Evolutionary conservation across 2,113 vertebrate genomes (phyloP).

Genomic region (Larimichthys crocea): DNA sequence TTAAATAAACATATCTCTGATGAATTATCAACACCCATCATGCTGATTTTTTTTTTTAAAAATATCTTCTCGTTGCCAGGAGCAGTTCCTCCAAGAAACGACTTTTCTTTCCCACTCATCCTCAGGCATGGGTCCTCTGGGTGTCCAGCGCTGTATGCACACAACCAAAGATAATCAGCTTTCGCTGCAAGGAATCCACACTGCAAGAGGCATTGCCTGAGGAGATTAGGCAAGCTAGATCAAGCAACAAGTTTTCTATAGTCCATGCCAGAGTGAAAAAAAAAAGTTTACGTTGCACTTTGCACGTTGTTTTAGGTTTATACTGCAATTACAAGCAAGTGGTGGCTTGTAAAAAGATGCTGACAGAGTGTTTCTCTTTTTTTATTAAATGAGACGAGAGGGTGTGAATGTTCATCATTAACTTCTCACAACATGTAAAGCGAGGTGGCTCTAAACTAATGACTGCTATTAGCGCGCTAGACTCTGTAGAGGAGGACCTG

Average conservation of each 20-base stretch:
- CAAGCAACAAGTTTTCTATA: slow-evolving; percentile 1
- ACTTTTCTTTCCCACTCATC: slow-evolving; percentile 5
- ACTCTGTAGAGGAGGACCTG: no score
- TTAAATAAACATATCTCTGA: not conserved
- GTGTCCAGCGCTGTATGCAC: not conserved
- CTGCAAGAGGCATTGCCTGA: slow-evolving; percentile 15
- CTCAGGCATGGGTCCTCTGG: slow-evolving; percentile 10
- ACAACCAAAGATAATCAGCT: slow-evolving; percentile 18
- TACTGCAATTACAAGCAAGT: not conserved
- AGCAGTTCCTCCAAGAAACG: slow-evolving; percentile 11
- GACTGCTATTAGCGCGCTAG: not conserved
- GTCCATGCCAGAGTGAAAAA: not conserved
- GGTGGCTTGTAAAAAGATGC: not conserved
- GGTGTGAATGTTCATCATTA: not conserved
- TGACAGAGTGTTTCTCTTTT: not conserved
- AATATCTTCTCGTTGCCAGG: not conserved
- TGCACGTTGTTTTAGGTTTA: not conserved
- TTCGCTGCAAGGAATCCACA: slow-evolving; percentile 2
- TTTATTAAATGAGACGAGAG: slow-evolving; percentile 1
- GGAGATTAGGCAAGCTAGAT: slow-evolving; percentile 12
- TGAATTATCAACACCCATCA: slow-evolving; percentile 23
- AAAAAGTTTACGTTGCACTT: not conserved
- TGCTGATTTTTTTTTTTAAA: no score
- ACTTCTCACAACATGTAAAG: not conserved
- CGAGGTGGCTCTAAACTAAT: not conserved